These are phyloP conservation scores for Pedionomus torquatus DNA, from an alignment of 2,113 vertebrate genomes.

Conservation along the genomic window DNA sequence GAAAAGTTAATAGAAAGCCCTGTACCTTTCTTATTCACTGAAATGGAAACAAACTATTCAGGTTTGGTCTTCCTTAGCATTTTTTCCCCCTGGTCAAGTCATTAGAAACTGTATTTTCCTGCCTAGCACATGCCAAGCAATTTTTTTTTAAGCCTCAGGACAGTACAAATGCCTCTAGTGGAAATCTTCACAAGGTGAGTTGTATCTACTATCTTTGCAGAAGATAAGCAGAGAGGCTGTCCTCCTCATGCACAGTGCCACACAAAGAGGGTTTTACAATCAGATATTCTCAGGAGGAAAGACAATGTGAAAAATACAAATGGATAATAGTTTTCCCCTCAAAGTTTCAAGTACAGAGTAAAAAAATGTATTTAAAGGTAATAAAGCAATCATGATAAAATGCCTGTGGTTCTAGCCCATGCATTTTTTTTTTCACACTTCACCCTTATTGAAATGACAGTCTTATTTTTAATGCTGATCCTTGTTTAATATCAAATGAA, in stretches of 20 bases:
- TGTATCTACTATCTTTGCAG: neutral
- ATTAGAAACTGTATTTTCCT: neutral
- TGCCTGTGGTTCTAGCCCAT: neutral
- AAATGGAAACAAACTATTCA: neutral
- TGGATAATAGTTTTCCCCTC: neutral
- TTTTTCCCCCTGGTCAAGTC: neutral
- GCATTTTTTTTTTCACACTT: neutral
- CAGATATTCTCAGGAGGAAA: neutral
- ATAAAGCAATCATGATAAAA: neutral
- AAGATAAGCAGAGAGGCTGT: neutral
- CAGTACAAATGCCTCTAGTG: neutral
- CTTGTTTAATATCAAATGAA: neutral
- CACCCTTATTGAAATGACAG: neutral
- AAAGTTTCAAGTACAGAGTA: neutral
- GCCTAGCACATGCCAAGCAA: neutral
- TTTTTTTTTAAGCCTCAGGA: neutral
- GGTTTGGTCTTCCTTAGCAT: neutral
- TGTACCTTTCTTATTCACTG: neutral
- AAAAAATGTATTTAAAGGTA: neutral
- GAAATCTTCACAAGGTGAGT: neutral
- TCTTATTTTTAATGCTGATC: neutral
- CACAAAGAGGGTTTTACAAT: neutral
- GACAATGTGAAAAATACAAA: neutral
- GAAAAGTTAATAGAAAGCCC: neutral
- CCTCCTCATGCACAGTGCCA: neutral